Base-by-base conservation (phyloP, 2,888 invertebrate genomes). In the Drosophila nigricruria region DNA sequence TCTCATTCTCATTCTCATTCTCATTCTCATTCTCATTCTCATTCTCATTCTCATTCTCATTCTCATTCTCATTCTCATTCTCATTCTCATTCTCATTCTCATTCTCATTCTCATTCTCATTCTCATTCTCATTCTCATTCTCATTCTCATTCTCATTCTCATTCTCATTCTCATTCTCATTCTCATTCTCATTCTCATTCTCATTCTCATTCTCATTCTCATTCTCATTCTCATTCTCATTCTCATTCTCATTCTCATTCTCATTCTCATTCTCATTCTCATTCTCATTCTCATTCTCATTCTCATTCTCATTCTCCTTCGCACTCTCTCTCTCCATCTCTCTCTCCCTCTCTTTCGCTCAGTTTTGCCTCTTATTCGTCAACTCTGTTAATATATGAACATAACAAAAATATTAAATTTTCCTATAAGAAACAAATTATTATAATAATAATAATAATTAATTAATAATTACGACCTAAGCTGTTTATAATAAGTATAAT, bases 391-490 rank as follows among this genome's bases (percentile, higher is more conserved):
- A 18, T 18, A 18, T 40, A 8, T n/a, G n/a, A n/a, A n/a, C n/a
- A n/a, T n/a, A n/a, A n/a, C n/a, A n/a, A n/a, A n/a, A n/a, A 16
- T 16, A 45, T 25, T 23, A 18, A 45, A 16, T 16, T 25, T 45
- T 9, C 16, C n/a, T n/a, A n/a, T n/a, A n/a, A n/a, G n/a, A n/a
- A n/a, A 40, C 38, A 18, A 38, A 16, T 40, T 20, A 27, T 30
- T 30, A 14, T 20, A 27, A 8, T 16, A 16, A 23, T 23, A 52
- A 23, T 23, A 23, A 32, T 42, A 56, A 42, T 30, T 56, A 30
- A 56, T 20, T 20, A 32, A 12, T 42, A 56, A 42, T 42, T 42
- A 30, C 20, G 30, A 8, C 54, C 10, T 30, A 56, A 56, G 42
- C 40, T 36, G 32, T 43, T 56, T 56, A 30, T 32, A 16, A 10